Evolutionary conservation across 2,113 vertebrate genomes (phyloP).

Genomic region (Lucifuga dentata): DNA sequence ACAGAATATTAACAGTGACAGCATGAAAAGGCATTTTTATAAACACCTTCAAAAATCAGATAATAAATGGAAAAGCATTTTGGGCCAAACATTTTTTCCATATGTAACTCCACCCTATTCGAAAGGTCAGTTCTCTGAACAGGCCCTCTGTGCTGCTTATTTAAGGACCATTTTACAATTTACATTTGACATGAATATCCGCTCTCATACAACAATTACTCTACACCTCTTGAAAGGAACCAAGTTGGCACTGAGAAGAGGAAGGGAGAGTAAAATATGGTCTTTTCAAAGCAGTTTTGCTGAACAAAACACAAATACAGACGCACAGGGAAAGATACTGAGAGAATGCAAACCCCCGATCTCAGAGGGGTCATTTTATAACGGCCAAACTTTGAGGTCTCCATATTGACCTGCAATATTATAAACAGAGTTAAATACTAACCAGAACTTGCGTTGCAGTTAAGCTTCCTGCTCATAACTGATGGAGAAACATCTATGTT

Average conservation of each 20-base stretch:
- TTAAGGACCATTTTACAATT: constrained; percentile 53
- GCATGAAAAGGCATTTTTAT: constrained; percentile 25
- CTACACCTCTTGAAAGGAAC: constrained; percentile 54
- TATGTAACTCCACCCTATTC: constrained; percentile 66
- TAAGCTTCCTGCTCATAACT: neutral
- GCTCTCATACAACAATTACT: constrained; percentile 56
- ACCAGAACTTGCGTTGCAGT: constrained; percentile 1
- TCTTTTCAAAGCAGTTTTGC: too few species aligned
- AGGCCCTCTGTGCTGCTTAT: constrained; percentile 64
- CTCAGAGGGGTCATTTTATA: neutral
- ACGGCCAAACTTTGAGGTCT: neutral
- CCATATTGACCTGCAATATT: constrained; percentile 3
- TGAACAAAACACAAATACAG: too few species aligned
- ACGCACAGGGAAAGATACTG: neutral
- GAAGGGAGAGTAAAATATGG: constrained; percentile 41
- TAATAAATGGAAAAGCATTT: constrained; percentile 49
- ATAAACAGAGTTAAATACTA: neutral
- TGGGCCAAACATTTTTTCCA: constrained; percentile 56
- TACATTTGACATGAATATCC: constrained; percentile 63
- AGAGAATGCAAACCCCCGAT: constrained; percentile 11
- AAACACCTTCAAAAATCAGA: constrained; percentile 23
- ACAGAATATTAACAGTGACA: constrained; percentile 6
- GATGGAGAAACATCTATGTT: neutral
- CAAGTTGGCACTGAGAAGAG: constrained; percentile 23
- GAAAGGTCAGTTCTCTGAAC: constrained; percentile 73